phyloP scores from a whole-genome alignment of 37 sponge, comb jelly and placozoan species.

The Dysidea cf. avara region DNA sequence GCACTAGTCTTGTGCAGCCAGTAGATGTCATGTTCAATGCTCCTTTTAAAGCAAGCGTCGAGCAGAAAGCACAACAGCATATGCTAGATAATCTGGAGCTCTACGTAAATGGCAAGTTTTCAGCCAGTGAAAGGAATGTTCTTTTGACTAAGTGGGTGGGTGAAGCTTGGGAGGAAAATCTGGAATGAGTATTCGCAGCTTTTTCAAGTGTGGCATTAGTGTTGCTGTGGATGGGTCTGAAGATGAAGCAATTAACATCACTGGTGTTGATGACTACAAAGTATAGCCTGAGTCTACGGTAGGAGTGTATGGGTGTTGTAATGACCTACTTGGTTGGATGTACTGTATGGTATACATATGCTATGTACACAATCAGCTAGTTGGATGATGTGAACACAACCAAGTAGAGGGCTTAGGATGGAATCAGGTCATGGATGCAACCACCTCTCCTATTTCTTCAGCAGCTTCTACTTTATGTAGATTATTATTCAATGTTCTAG shows the following conservation, averaged over 20 bases:
- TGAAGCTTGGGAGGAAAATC: slow-evolving; percentile 58
- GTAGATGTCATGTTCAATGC: slow-evolving; percentile 44
- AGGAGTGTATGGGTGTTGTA: no score
- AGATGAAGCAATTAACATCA: slow-evolving; percentile 31
- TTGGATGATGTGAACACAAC: no score
- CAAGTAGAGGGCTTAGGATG: no score
- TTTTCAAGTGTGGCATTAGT: slow-evolving; percentile 46
- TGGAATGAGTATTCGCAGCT: slow-evolving; percentile 30
- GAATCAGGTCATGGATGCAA: no score
- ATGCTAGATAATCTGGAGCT: slow-evolving; percentile 38
- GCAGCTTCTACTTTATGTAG: no score
- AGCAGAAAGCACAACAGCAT: slow-evolving; percentile 24
- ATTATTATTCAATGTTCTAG: no score
- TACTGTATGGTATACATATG: no score
- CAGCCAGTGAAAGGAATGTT: slow-evolving; percentile 25
- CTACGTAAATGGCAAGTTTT: slow-evolving; percentile 30
- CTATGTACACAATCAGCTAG: no score
- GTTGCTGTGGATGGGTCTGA: slow-evolving; percentile 39
- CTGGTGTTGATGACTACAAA: slow-evolving; percentile 29
- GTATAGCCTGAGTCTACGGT: no score
- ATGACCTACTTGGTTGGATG: no score
- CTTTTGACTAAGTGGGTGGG: slow-evolving; percentile 53
- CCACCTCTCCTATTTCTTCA: no score
- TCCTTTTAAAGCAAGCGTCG: slow-evolving; percentile 33
- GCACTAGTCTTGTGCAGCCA: slow-evolving; percentile 51